Evolutionary conservation across 2,888 invertebrate genomes (phyloP), one percentile per base, ranked within the genome.

Genomic region (Leptopterna dolabrata): DNA sequence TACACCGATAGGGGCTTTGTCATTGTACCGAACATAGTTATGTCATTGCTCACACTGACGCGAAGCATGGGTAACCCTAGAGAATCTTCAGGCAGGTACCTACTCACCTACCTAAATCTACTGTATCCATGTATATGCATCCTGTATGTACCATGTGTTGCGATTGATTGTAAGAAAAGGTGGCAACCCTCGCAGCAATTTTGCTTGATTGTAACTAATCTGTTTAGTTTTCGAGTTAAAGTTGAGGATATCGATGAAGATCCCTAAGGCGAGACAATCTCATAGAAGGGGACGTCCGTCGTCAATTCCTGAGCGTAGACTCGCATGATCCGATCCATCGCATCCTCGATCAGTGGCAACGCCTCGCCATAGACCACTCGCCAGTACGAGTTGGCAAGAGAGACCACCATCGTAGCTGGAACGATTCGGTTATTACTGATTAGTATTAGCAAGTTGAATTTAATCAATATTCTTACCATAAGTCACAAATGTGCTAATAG

Each of bases 391-490:
- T 86, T 86, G 7, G 76, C 63, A 0, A 86, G 51, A 3, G 86
- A 76, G 11, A 78, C 63, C 24, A 86, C 86, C 55, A 86, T 86
- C n/a, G 76, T 51, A 9, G 86, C 86, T 86, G 76, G 11, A 85
- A 71, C 36, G 63, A 4, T 16, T 73, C n/a, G 70, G 29, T 24
- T 27, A 19, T 11, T 24, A 63, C 13, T 2, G 19, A 70, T 24
- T 70, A 70, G n/a, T 6, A 76, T 6, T 30, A 76, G 16, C 30
- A 29, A 70, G 2, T 27, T 3, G 11, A 55, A n/a, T 11, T 2
- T 55, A 36, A 7, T 36, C 36, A 36, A 36, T 36, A 36, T 36
- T 36, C 7, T 4, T 7, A 36, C 36, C 7, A 36, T 36, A 36
- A 36, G 36, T 7, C 36, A 7, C 36, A 36, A 36, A 47, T 47